These are phyloP conservation scores for Papilio polyxenes DNA, from an alignment of 1,140 invertebrate species.

Conservation along the genomic window DNA sequence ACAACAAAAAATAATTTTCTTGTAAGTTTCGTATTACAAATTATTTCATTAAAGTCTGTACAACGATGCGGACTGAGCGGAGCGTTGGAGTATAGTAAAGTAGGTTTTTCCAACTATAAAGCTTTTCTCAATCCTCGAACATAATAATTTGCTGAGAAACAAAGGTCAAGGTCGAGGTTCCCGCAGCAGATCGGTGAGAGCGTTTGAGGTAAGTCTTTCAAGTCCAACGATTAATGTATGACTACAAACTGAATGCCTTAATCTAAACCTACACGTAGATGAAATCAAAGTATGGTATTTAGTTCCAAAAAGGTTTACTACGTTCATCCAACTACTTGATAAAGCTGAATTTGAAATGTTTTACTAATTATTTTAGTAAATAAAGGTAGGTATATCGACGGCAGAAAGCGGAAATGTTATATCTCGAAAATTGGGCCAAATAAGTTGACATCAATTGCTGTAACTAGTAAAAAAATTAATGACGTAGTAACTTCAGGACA, in stretches of 20 bases:
- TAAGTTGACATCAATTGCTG: no score
- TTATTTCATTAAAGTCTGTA: not conserved
- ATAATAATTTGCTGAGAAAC: conserved; percentile 8
- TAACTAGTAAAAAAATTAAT: no score
- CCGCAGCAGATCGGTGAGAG: not conserved
- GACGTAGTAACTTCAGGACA: no score
- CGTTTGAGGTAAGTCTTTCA: conserved; percentile 2
- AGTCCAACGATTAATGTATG: not conserved
- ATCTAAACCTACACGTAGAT: not conserved
- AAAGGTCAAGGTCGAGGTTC: not conserved
- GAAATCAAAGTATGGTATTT: not conserved
- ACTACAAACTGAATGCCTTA: not conserved
- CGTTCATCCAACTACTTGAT: not conserved
- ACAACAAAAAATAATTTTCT: not conserved
- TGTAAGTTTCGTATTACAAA: not conserved
- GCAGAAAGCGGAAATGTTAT: no score
- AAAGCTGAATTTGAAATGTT: not conserved
- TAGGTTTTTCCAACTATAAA: conserved; percentile 19
- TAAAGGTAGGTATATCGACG: no score
- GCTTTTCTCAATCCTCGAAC: not conserved
- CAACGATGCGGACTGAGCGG: not conserved
- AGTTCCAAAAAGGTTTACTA: not conserved
- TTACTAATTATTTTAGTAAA: not conserved
- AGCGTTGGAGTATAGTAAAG: conserved; percentile 3
- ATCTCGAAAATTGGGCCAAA: no score